A percentile compares a stretch with the other conserved stretches of the same genome.
These are phyloP conservation scores for Chelon labrosus DNA, from an alignment of 2,797 vertebrate genomes.

Conservation along the genomic window DNA sequence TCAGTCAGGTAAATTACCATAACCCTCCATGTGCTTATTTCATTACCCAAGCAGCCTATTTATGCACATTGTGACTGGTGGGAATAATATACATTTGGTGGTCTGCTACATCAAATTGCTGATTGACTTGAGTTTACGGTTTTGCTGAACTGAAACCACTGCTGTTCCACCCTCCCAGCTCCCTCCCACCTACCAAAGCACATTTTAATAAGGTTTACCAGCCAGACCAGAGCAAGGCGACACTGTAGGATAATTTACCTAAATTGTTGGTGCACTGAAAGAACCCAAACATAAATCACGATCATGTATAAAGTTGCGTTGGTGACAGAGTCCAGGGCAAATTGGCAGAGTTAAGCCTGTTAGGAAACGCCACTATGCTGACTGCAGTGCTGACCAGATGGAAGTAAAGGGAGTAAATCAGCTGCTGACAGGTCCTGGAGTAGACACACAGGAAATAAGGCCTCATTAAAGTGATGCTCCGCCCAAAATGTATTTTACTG, in stretches of 20 bases:
- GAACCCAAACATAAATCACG: constrained; percentile 71
- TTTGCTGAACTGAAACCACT: constrained; percentile 69
- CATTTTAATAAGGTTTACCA: constrained; percentile 80
- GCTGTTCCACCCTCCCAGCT: constrained; percentile 55
- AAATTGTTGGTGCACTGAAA: constrained; percentile 64
- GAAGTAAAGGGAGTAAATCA: constrained; percentile 71
- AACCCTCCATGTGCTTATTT: constrained; percentile 38
- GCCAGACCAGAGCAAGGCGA: constrained; percentile 60
- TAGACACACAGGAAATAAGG: constrained; percentile 27
- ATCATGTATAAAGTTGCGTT: constrained; percentile 44
- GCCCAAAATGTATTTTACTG: constrained; percentile 18
- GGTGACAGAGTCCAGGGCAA: constrained; percentile 59
- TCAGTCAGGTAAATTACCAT: constrained; percentile 61
- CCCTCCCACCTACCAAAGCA: constrained; percentile 69
- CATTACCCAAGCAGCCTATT: constrained; percentile 56
- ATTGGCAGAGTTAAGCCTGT: constrained; percentile 46
- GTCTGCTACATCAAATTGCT: constrained; percentile 66
- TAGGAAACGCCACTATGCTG: constrained; percentile 32
- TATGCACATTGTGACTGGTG: constrained; percentile 52
- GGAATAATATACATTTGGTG: constrained; percentile 71
- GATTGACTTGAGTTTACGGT: constrained; percentile 72
- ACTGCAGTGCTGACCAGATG: constrained; percentile 48
- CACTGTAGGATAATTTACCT: constrained; percentile 63
- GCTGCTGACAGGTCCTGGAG: constrained; percentile 54
- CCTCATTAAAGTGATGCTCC: constrained; percentile 28